Evolutionary conservation across 2,797 vertebrate species (phyloP).

Genomic region (Lutjanus argentimaculatus): DNA sequence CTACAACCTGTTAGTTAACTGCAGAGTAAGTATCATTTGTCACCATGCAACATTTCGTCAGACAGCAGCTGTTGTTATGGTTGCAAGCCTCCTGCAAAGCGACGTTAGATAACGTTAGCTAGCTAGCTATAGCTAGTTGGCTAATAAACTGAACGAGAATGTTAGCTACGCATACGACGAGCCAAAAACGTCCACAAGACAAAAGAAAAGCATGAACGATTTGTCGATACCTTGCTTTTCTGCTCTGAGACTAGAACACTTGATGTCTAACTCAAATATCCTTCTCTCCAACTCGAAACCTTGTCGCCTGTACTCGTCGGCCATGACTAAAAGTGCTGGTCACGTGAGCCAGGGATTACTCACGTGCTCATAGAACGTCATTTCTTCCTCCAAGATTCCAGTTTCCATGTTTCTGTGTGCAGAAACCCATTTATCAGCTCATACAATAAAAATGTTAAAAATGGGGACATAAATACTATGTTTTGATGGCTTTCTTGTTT

Average conservation of each 20-base stretch:
- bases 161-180: neutral
- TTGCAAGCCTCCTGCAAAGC: conserved; percentile 42
- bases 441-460: too few species aligned
- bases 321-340: conserved; percentile 86
- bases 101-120: conserved; percentile 64
- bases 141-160: conserved; percentile 45
- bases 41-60: conserved; percentile 42
- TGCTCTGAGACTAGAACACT: conserved; percentile 85
- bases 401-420: neutral
- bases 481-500: too few species aligned
- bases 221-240: conserved; percentile 85
- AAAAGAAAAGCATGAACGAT: neutral
- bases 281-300: conserved; percentile 89
- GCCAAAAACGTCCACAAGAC: neutral
- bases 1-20: neutral
- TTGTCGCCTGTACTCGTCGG: conserved; percentile 89
- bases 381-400: neutral
- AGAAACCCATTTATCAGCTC: too few species aligned
- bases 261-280: conserved; percentile 88
- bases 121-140: conserved; percentile 62
- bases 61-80: conserved; percentile 73
- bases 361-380: conserved; percentile 72
- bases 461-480: too few species aligned
- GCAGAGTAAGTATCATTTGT: neutral
- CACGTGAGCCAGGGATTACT: conserved; percentile 83